Evolutionary conservation across 1,140 invertebrate species (phyloP), one percentile per base, ranked within the genome.

Genomic region (Drosophila tsacasi): DNA sequence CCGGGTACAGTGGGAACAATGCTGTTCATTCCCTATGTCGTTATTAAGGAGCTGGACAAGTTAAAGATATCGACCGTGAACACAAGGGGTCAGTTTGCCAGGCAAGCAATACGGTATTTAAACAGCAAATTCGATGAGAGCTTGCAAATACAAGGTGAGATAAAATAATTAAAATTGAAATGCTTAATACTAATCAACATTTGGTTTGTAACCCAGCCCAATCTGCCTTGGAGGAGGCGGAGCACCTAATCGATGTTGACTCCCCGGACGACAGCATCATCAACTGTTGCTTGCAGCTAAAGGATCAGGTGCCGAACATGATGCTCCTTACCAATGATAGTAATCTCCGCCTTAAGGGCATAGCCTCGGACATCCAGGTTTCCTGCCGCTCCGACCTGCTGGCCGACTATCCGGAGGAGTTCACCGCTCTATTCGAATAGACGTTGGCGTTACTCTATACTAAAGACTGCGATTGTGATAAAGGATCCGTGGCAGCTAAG

Each of bases 201-300:
- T 44, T 47, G 8, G 57, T 25, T 23, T 9, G 32, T 62, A n/a
- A n/a, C 9, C n/a, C 50, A 91, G 92, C 79, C 8, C 92, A 93
- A 86, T 91, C 79, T 6, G 91, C 91, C 8, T 6, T 76, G 30
- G 81, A 92, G 47, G 83, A 89, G 52, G 40, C 75, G 5, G 57
- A 80, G 7, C 78, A 83, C 58, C 32, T 91, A 5, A 91, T 93
- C 9, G 65, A 85, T 10, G 69, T 93, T 8, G 77, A 78, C 32
- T 80, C 58, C n/a, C 67, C 80, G 13, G 92, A 93, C 42, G 92
- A 93, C 58, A 85, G 91, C 60, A 91, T 93, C 23, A 50, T 93
- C 0, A 92, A 93, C 58, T 92, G 92, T 62, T 93, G 91, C 40
- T 54, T 93, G n/a, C 92, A 93, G 69, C 46, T 91, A 8, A 73